phyloP scores from a whole-genome alignment of 2,113 vertebrate species.

The Chaenogobius annularis region DNA sequence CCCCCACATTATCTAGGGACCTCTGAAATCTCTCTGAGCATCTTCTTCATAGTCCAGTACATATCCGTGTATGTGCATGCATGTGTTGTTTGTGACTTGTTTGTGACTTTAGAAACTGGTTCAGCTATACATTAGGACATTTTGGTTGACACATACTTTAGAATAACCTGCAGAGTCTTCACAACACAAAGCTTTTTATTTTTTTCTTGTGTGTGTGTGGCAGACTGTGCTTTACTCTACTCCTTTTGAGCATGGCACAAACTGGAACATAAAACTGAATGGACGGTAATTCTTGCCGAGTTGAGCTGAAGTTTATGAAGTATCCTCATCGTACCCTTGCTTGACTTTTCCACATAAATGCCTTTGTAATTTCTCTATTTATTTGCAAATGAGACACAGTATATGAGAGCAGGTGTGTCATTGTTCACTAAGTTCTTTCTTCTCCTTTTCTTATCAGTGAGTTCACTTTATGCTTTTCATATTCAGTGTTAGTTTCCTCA shows the following conservation, averaged over 20 bases:
- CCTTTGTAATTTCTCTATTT: slow-evolving; percentile 1
- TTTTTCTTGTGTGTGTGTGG: neutral
- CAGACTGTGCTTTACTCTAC: neutral
- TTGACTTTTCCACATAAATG: neutral
- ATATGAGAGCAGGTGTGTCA: neutral
- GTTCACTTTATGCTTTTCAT: neutral
- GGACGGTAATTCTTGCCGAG: neutral
- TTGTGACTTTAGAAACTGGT: no score
- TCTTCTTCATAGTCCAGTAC: no score
- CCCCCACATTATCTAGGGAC: no score
- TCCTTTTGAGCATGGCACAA: neutral
- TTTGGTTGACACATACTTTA: no score
- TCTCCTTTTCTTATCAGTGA: neutral
- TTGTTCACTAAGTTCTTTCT: neutral
- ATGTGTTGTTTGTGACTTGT: no score
- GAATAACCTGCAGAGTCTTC: neutral
- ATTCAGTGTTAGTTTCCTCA: neutral
- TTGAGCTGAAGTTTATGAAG: neutral
- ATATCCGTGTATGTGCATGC: no score
- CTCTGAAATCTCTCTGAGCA: no score
- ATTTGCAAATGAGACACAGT: slow-evolving; percentile 2
- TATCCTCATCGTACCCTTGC: neutral
- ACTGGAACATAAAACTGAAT: neutral
- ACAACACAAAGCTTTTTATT: slow-evolving; percentile 15
- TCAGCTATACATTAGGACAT: no score